Percentiles rank a stretch among this genome's conserved stretches.
Conservation (phyloP, 2,797 vertebrate species). For the Rhyacichthys aspro region DNA sequence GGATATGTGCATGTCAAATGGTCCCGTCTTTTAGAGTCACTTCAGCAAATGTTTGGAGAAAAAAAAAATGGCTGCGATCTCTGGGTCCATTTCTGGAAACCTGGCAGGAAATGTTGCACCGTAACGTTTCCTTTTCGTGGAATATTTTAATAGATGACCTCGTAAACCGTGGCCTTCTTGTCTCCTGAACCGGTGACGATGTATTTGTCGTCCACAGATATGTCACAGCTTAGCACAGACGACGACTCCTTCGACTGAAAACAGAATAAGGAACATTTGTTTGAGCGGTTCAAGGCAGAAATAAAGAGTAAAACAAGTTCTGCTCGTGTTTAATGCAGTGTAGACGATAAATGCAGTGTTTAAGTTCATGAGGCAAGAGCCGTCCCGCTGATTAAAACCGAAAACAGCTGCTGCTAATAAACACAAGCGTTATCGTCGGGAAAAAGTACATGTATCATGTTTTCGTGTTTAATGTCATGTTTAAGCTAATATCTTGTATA, state of each 20-base stretch:
- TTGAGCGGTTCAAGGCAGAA: too few relatives aligned
- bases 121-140: slow-evolving; percentile 27
- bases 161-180: slow-evolving; percentile 88
- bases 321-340: too few relatives aligned
- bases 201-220: slow-evolving; percentile 87
- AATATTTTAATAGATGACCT: slow-evolving; percentile 82
- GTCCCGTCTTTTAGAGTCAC: slow-evolving; percentile 27
- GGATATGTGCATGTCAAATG: slow-evolving; percentile 30
- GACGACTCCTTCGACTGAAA: slow-evolving; percentile 86
- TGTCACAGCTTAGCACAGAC: slow-evolving; percentile 86
- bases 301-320: too few relatives aligned
- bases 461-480: too few relatives aligned
- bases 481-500: too few relatives aligned
- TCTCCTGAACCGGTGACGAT: slow-evolving; percentile 87
- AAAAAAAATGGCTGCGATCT: slow-evolving; percentile 19
- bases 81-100: slow-evolving; percentile 30
- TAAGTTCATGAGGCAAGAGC: not conserved
- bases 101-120: slow-evolving; percentile 1
- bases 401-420: too few relatives aligned
- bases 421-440: too few relatives aligned
- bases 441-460: too few relatives aligned
- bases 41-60: slow-evolving; percentile 28
- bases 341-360: not conserved
- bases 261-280: not conserved
- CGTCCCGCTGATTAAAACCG: too few relatives aligned